These are phyloP conservation scores for Colostygia pectinataria DNA, from an alignment of 2,888 invertebrate genomes.

Conservation along the genomic window DNA sequence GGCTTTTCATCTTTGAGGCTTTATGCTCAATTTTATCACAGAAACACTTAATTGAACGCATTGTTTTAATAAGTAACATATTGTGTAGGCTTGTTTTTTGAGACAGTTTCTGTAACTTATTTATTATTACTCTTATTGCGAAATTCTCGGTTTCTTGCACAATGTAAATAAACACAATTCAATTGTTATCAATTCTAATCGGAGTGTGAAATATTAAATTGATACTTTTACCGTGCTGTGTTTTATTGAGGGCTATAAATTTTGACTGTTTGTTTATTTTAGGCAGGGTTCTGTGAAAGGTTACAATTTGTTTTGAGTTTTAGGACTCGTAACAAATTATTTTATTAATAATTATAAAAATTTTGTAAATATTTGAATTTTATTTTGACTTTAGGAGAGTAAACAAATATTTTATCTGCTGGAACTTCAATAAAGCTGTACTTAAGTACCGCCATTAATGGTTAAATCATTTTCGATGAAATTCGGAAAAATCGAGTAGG, in stretches of 20 bases:
- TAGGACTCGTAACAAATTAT: background rate
- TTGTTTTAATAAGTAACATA: too few species aligned
- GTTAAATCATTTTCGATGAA: too few species aligned
- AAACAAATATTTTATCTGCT: too few species aligned
- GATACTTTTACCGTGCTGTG: slow-evolving; percentile 68
- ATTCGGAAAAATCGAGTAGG: too few species aligned
- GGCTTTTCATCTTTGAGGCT: too few species aligned
- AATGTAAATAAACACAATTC: slow-evolving; percentile 52
- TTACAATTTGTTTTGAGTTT: background rate
- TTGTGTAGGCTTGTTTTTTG: background rate
- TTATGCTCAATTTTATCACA: too few species aligned
- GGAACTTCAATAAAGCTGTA: too few species aligned
- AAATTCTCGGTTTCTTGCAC: slow-evolving; percentile 24
- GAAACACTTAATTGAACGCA: too few species aligned
- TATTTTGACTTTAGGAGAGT: too few species aligned
- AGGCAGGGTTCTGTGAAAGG: slow-evolving; percentile 6
- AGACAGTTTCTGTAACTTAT: slow-evolving; percentile 5
- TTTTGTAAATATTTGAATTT: too few species aligned
- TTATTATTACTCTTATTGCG: slow-evolving; percentile 5
- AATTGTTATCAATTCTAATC: slow-evolving; percentile 52
- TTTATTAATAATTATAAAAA: too few species aligned
- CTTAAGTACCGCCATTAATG: too few species aligned
- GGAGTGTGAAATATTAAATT: slow-evolving; percentile 75
- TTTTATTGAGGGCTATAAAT: slow-evolving; percentile 41
- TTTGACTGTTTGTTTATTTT: slow-evolving; percentile 22